Evolutionary conservation across 2,888 invertebrate genomes (phyloP).

Genomic region (Entomobrya multifasciata): DNA sequence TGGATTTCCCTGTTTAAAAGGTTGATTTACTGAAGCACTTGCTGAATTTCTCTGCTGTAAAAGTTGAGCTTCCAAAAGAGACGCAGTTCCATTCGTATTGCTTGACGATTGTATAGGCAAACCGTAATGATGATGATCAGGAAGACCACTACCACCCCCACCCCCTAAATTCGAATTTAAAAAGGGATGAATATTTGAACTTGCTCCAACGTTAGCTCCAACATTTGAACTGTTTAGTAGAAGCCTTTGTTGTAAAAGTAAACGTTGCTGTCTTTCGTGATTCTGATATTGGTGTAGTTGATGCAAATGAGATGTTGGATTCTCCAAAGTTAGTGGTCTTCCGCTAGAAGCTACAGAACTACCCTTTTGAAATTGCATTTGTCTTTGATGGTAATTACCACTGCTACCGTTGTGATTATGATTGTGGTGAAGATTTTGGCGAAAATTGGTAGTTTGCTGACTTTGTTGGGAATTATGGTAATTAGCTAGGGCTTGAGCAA

Average conservation of each 20-base stretch:
- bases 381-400: constrained; percentile 48
- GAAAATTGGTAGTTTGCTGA: constrained; percentile 51
- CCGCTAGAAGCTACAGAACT: background rate
- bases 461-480: constrained; percentile 65
- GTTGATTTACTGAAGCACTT: constrained; percentile 4
- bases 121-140: constrained; percentile 78
- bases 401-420: background rate
- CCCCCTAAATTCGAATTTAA: constrained; percentile 13
- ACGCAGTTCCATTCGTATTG: constrained; percentile 24
- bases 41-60: background rate
- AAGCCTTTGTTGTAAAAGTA: constrained; percentile 54
- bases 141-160: constrained; percentile 1
- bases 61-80: constrained; percentile 18
- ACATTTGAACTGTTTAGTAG: constrained; percentile 43
- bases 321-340: constrained; percentile 10
- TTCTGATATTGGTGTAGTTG: constrained; percentile 67
- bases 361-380: constrained; percentile 62
- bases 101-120: constrained; percentile 73
- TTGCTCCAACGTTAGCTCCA: too few species aligned
- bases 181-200: constrained; percentile 52
- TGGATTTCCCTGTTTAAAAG: constrained; percentile 64
- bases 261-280: constrained; percentile 60
- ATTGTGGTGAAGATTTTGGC: constrained; percentile 58
- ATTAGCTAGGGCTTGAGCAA: constrained; percentile 71
- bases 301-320: constrained; percentile 32